Percentiles rank a stretch among this genome's conserved stretches.
These are phyloP conservation scores for Prionace glauca DNA, from an alignment of 2,797 vertebrate genomes.

Conservation along the genomic window DNA sequence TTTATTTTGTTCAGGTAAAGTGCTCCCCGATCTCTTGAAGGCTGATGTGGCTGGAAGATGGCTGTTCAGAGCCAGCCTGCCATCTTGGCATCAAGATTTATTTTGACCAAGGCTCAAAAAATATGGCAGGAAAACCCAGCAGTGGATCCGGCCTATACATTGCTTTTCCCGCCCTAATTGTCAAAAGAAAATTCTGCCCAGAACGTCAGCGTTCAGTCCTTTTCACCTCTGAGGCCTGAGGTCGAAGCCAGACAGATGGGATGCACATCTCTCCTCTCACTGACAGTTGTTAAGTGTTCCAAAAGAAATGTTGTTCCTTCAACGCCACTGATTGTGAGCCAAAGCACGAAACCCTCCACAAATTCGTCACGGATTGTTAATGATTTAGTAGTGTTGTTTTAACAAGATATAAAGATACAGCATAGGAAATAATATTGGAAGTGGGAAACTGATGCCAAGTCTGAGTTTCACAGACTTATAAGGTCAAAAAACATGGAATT, in stretches of 20 bases:
- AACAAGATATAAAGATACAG: not conserved
- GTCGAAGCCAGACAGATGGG: not conserved
- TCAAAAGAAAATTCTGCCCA: not conserved
- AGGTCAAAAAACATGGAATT: not conserved
- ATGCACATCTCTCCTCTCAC: not conserved
- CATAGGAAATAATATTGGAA: not conserved
- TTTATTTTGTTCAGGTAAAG: too few species aligned
- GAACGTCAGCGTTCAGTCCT: not conserved
- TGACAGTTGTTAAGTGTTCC: not conserved
- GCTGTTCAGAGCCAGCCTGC: too few species aligned
- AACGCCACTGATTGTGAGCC: not conserved
- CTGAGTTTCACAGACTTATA: not conserved
- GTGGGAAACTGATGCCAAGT: not conserved
- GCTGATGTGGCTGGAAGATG: too few species aligned
- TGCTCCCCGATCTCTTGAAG: too few species aligned
- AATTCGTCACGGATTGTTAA: not conserved
- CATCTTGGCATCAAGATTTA: too few species aligned
- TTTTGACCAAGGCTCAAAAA: too few species aligned
- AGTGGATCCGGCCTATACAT: too few species aligned
- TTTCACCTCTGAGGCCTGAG: not conserved
- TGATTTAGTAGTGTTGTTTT: not conserved
- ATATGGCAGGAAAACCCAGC: too few species aligned
- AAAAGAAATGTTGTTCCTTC: not conserved
- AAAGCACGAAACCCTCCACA: not conserved
- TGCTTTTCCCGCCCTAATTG: too few species aligned